Base-by-base conservation (phyloP, 2,888 invertebrate genomes). In the Gandaritis pyraliata region DNA sequence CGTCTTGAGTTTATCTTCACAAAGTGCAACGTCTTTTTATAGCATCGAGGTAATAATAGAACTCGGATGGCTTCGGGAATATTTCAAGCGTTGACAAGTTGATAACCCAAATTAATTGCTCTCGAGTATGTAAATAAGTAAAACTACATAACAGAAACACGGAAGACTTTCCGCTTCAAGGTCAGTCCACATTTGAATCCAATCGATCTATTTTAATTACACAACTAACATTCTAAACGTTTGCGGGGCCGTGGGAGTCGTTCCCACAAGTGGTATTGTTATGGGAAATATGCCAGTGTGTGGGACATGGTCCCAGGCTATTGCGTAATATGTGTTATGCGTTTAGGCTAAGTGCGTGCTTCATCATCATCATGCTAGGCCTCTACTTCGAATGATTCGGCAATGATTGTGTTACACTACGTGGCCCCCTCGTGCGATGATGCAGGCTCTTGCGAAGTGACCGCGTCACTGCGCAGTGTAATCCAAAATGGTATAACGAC, bases 231-330 rank as follows among this genome's bases (percentile, higher is more conserved):
- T 64, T 64, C 64, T 60, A 64, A 50, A 47, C 16, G 46, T 62
- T 55, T 58, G 39, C 39, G 66, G 74, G 86, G 81, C 83, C 86
- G 86, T 86, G 86, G 77, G 84, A 86, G 30, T 54, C 41, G 63
- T 73, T 85, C 82, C 80, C 82, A 86, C 59, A 64, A 56, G 64
- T 64, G 64, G 56, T 49, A 64, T 64, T 59, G 55, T 54, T 61
- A 47, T 64, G 63, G 56, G 59, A 64, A 64, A 59, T 55, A 55
- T 63, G 59, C 55, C 52, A 58, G 58, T 58, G 58, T 46, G 53
- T 52, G 58, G 49, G 38, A 33, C 30, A 48, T 41, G 39, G 46
- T 63, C 64, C 43, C 63, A 64, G 41, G 59, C 8, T 11, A 16
- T 64, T 64, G 59, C 59, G 52, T n/a, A 52, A 64, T 54, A 29